Base-by-base conservation (phyloP, 2,113 vertebrate genomes). In the Hoplias malabaricus region DNA sequence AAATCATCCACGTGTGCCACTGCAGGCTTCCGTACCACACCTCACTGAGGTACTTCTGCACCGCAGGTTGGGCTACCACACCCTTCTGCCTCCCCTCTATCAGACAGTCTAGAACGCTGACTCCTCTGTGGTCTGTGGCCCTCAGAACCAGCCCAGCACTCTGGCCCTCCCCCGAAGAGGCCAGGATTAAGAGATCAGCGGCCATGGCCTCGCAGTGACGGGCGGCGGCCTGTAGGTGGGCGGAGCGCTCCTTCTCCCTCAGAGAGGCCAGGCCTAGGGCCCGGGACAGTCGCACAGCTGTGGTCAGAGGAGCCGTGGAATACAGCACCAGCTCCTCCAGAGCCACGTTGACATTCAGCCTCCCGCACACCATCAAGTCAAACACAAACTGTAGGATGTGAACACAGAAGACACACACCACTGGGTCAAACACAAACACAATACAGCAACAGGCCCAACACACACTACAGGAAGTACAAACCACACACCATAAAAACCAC, bases 311-410 rank as follows among this genome's bases (percentile, higher is more conserved):
- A 4, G 87, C 82, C 0, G 69, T 8, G 0, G 86, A 88, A 69
- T 88, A 83, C 13, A 90, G 82, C n/a, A 87, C 83, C 25, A 88
- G 79, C 66, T 90, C 87, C 53, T 86, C 84, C 56, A 88, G 84
- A 16, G 84, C 75, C 10, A 71, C 38, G 80, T 89, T 87, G 31
- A 69, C 59, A 57, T 88, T 90, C 69, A 89, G 78, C 42, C 82
- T 85, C 19, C 89, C 86, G 9, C 87, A 90, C 21, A 90, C 86
- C 89, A 90, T 90, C 71, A 90, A 80, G 71, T 90, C 87, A 67
- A 90, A 87, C n/a, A 89, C 79, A 46, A 90, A 89, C 88, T 89
- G 16, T 23, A 29, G 36, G n/a, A 3, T 14, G 5, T 19, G 10
- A 34, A 53, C 10, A 48, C 19, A 50, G 16, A 4, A 57, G n/a